Evolutionary conservation across 2,888 invertebrate species (phyloP).

Genomic region (Cantharis nigra): DNA sequence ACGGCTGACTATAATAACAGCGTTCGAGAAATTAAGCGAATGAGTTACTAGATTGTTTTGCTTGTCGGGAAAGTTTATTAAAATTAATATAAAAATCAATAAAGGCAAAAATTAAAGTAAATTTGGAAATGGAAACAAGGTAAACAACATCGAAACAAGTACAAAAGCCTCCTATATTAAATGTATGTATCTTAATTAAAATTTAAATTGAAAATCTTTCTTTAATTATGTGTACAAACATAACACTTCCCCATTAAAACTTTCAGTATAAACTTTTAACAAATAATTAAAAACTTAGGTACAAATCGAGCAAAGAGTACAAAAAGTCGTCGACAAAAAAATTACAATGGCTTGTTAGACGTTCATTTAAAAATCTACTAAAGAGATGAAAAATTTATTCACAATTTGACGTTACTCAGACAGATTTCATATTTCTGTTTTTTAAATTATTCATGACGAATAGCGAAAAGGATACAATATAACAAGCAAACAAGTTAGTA

Average conservation of each 20-base stretch:
- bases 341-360: background rate
- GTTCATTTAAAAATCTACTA: background rate
- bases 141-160: background rate
- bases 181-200: background rate
- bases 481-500: background rate
- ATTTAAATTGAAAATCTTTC: background rate
- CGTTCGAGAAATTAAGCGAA: background rate
- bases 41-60: background rate
- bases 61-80: background rate
- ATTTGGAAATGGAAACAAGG: background rate
- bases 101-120: background rate
- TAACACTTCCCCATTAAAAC: background rate
- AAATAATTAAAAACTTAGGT: background rate
- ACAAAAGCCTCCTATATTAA: background rate
- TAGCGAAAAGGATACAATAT: background rate
- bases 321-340: background rate
- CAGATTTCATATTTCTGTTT: slow-evolving; percentile 2
- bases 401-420: background rate
- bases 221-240: background rate
- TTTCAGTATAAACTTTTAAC: background rate
- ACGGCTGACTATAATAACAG: background rate
- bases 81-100: background rate
- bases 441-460: slow-evolving; percentile 8
- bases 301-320: background rate
- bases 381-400: background rate